Base-by-base conservation (phyloP, 2,113 vertebrate genomes). In the Alethe diademata region DNA sequence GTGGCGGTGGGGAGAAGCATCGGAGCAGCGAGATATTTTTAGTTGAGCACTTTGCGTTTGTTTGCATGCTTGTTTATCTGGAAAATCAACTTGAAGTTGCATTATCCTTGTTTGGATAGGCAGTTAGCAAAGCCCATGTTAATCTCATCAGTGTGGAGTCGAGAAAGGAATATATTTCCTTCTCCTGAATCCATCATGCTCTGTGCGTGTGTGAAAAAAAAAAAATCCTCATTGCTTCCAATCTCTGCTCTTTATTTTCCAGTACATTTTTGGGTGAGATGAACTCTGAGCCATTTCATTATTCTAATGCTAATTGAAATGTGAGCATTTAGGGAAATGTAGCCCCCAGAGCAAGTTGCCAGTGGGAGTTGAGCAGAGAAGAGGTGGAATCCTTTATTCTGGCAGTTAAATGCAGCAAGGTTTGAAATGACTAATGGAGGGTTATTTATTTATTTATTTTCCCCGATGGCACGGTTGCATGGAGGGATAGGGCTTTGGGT, bases 61-160 rank as follows among this genome's bases (percentile, higher is more conserved):
- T 81, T 95, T 95, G 92, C 89, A 56, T 95, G 96, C 92, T 96
- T 95, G 92, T 97, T 97, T 97, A 95, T 97, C 96, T 96, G 93
- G 85, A 96, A 96, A 96, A 97, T 92, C 96, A 96, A 92, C 95
- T 96, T 72, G 71, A 93, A 95, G 94, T 96, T 95, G 91, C 93
- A 78, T 94, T 96, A 93, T 92, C 91, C 96, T 96, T 93, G 93
- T 95, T 97, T 94, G 94, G 93, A 95, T 92, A 93, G 78, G 64
- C 95, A 73, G 88, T 66, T 88, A 96, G 88, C 60, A 88, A 94
- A 95, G 73, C 83, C 86, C 86, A 88, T 92, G 88, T 70, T 93
- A 95, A 95, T 93, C 92, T 92, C 92, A 93, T 95, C 91, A 88
- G 69, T 12, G 61, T 60, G 67, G 90, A 92, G 84, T 82, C 11